Conservation (phyloP, 2,888 invertebrate species). For the Phaedon cochleariae region DNA sequence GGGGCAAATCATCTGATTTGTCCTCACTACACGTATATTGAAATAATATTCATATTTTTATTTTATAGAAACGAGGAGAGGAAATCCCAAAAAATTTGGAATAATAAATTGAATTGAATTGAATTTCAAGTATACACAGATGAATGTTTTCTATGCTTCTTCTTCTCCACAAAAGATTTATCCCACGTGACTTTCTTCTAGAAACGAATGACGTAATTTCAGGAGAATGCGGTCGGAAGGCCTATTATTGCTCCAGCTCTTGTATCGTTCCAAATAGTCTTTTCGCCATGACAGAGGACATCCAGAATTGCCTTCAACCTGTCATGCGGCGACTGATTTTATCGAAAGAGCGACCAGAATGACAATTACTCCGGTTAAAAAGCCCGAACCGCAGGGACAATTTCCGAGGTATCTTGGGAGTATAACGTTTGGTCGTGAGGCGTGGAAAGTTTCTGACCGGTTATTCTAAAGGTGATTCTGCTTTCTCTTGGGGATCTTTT, state of each 20-base stretch:
- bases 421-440: background rate
- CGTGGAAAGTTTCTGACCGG: background rate
- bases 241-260: slow-evolving; percentile 2
- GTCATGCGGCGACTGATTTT: slow-evolving; percentile 42
- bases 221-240: background rate
- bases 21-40: no score
- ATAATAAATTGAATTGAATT: no score
- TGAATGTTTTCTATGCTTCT: no score
- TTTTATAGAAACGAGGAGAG: no score
- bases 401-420: background rate
- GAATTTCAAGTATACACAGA: no score
- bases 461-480: slow-evolving; percentile 4
- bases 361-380: slow-evolving; percentile 35
- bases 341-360: slow-evolving; percentile 41
- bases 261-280: slow-evolving; percentile 46
- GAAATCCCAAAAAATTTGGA: no score
- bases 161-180: no score
- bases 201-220: no score
- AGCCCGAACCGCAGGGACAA: background rate
- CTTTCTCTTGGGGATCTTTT: background rate
- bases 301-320: slow-evolving; percentile 21
- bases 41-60: no score
- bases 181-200: no score
- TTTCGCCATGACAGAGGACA: slow-evolving; percentile 36
- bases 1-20: no score